Conservation (phyloP, 2,797 vertebrate species). For the Taeniopygia guttata region DNA sequence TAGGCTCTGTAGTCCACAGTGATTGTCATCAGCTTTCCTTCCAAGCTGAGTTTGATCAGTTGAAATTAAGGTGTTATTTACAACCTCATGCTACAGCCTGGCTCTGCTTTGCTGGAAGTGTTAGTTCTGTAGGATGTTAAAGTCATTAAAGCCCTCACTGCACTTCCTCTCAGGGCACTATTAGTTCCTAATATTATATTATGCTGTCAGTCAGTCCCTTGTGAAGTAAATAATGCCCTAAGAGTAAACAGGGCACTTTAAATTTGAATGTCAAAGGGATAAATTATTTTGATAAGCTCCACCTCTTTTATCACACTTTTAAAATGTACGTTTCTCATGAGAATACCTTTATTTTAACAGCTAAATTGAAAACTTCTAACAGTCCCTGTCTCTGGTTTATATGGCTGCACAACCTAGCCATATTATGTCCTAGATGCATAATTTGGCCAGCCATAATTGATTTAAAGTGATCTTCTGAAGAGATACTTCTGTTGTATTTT, state of each 20-base stretch:
- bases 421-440: background rate
- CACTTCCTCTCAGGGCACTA: slow-evolving; percentile 62
- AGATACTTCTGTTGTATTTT: background rate
- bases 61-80: slow-evolving; percentile 61
- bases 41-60: slow-evolving; percentile 24
- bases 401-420: background rate
- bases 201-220: slow-evolving; percentile 55
- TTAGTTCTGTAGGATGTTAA: slow-evolving; percentile 57
- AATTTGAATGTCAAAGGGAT: slow-evolving; percentile 46
- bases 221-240: slow-evolving; percentile 65
- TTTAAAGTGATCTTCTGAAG: background rate
- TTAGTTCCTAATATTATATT: slow-evolving; percentile 64
- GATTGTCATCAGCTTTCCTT: slow-evolving; percentile 47
- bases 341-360: slow-evolving; percentile 8
- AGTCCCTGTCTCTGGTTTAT: background rate
- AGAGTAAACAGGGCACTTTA: slow-evolving; percentile 61
- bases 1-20: background rate
- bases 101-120: slow-evolving; percentile 45
- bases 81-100: slow-evolving; percentile 20
- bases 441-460: background rate
- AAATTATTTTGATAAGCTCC: slow-evolving; percentile 49
- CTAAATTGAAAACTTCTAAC: background rate
- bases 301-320: slow-evolving; percentile 20
- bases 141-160: slow-evolving; percentile 56
- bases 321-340: background rate